Conservation (phyloP, 2,888 invertebrate genomes). For the Sabatieria punctata region DNA sequence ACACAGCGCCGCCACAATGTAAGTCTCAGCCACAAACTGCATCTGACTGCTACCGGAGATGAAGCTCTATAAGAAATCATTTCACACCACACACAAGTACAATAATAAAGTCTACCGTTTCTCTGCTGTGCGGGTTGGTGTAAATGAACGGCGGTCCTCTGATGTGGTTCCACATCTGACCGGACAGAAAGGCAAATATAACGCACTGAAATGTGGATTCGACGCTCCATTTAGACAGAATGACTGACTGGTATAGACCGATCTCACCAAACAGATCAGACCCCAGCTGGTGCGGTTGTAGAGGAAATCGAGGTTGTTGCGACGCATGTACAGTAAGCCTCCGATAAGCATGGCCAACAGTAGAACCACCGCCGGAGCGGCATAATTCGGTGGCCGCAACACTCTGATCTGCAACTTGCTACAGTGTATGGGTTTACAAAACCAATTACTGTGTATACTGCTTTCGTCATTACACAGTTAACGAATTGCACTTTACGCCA, state of each 20-base stretch:
- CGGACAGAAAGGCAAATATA: constrained; percentile 91
- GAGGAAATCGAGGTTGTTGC: constrained; percentile 89
- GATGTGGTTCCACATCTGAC: constrained; percentile 99
- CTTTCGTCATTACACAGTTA: too few species aligned
- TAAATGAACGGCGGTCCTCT: constrained; percentile 92
- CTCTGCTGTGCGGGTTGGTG: constrained; percentile 64
- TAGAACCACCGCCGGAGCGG: constrained; percentile 71
- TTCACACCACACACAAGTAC: too few species aligned
- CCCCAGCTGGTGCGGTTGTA: constrained; percentile 97
- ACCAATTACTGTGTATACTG: too few species aligned
- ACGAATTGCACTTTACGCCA: too few species aligned
- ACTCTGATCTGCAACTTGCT: constrained; percentile 54
- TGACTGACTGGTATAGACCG: background rate
- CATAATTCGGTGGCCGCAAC: constrained; percentile 94
- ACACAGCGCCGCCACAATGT: constrained; percentile 86
- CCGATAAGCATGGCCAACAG: constrained; percentile 68
- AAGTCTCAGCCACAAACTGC: constrained; percentile 91
- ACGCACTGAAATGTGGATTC: constrained; percentile 45
- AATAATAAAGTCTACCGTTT: too few species aligned
- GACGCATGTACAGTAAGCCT: constrained; percentile 72
- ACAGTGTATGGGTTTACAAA: too few species aligned
- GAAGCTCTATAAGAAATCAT: constrained; percentile 48
- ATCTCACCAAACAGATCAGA: constrained; percentile 55
- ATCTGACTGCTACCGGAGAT: constrained; percentile 90
- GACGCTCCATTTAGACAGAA: background rate